Evolutionary conservation across 1,140 invertebrate species (phyloP).

Genomic region (Agrypnia vestita): DNA sequence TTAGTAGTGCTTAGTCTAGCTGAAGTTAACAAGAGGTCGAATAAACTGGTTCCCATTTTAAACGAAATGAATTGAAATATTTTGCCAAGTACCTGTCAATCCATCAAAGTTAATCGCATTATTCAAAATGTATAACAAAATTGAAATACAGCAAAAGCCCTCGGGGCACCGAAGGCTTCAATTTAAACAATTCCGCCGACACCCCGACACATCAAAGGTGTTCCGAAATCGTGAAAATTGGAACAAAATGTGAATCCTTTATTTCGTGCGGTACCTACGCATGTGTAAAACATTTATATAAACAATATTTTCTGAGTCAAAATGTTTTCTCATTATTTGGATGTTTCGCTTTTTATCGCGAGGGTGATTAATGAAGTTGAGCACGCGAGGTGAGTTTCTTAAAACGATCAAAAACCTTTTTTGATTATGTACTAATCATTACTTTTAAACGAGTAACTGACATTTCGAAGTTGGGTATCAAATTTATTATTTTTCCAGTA

Average conservation of each 20-base stretch:
- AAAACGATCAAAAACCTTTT: neutral
- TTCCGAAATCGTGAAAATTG: slow-evolving; percentile 1
- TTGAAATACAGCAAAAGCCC: slow-evolving; percentile 11
- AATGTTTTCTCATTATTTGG: neutral
- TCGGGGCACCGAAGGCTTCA: neutral
- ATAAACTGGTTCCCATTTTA: neutral
- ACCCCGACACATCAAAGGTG: neutral
- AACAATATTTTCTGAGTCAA: neutral
- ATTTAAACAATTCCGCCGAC: neutral
- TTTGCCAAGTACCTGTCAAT: slow-evolving; percentile 9
- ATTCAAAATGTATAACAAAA: slow-evolving; percentile 10
- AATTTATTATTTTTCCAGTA: no score
- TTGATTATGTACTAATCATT: neutral
- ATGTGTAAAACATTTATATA: neutral
- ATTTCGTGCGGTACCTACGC: no score
- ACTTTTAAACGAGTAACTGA: neutral
- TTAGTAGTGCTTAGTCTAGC: no score
- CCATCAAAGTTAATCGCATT: slow-evolving; percentile 18
- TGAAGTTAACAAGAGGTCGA: no score
- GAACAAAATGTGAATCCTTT: no score
- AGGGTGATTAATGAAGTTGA: slow-evolving; percentile 3
- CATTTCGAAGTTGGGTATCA: no score
- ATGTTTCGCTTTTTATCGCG: slow-evolving; percentile 4
- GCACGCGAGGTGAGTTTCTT: slow-evolving; percentile 18
- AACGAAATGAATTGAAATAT: slow-evolving; percentile 13